These are phyloP conservation scores for Platyrinchus mystaceus DNA, from an alignment of 2,797 vertebrate species.

Conservation along the genomic window DNA sequence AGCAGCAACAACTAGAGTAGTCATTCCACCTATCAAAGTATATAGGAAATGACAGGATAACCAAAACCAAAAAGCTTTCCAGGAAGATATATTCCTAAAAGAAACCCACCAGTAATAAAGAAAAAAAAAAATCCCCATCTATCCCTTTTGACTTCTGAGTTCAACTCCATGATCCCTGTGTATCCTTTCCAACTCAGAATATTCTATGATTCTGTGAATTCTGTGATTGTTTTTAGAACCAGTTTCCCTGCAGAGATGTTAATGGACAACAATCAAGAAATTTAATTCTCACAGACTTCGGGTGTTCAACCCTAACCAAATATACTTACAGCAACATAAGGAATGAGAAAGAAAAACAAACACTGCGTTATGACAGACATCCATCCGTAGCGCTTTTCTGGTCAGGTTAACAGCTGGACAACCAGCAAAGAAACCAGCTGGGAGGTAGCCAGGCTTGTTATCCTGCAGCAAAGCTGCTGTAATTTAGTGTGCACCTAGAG, in stretches of 20 bases:
- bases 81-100: background rate
- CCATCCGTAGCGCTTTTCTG: background rate
- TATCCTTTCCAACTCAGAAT: background rate
- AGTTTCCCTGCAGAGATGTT: background rate
- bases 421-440: background rate
- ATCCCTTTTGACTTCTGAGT: background rate
- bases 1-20: background rate
- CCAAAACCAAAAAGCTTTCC: background rate
- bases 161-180: background rate
- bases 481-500: background rate
- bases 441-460: slow-evolving; percentile 11
- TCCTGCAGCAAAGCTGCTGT: background rate
- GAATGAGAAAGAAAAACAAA: background rate
- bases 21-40: background rate
- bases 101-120: background rate
- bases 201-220: background rate
- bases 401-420: slow-evolving; percentile 5
- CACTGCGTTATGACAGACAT: background rate
- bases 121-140: background rate
- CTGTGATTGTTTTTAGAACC: background rate
- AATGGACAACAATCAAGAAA: background rate
- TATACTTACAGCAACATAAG: background rate
- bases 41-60: background rate
- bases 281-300: background rate
- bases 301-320: background rate